Conservation (phyloP, 2,113 vertebrate species). For the Triplophysa siluroides region DNA sequence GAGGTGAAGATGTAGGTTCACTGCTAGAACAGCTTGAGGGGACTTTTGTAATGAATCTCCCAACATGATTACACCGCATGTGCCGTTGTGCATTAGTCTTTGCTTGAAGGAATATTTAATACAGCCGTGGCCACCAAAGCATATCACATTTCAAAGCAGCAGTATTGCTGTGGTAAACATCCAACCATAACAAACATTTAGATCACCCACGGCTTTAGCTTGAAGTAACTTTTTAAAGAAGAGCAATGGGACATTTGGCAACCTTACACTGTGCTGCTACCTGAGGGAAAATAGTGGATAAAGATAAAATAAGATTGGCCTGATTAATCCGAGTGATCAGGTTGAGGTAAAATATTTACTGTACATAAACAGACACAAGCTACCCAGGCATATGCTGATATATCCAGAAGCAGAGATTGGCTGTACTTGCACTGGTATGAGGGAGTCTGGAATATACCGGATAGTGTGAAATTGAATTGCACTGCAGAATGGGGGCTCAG, state of each 20-base stretch:
- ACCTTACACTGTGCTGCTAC: neutral
- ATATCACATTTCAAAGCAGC: neutral
- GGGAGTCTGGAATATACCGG: neutral
- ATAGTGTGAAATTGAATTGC: neutral
- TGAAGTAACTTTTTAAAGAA: neutral
- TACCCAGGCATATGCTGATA: neutral
- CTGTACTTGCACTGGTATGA: neutral
- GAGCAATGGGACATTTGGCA: neutral
- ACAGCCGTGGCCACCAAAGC: neutral
- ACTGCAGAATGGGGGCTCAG: neutral
- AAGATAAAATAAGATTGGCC: conserved; percentile 12
- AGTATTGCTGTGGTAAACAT: neutral
- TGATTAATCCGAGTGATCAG: conserved; percentile 8
- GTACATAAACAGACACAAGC: conserved; percentile 6
- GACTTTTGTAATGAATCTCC: conserved; percentile 20
- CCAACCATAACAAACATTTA: too few species aligned
- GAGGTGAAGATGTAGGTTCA: neutral
- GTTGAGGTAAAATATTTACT: neutral
- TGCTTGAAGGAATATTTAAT: neutral
- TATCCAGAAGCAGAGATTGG: neutral
- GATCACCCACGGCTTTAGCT: neutral
- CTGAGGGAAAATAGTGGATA: neutral
- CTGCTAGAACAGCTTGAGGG: neutral
- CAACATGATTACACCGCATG: neutral
- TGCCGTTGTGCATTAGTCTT: neutral